phyloP scores from a whole-genome alignment of 2,797 vertebrate species.

The Falco novaeseelandiae region DNA sequence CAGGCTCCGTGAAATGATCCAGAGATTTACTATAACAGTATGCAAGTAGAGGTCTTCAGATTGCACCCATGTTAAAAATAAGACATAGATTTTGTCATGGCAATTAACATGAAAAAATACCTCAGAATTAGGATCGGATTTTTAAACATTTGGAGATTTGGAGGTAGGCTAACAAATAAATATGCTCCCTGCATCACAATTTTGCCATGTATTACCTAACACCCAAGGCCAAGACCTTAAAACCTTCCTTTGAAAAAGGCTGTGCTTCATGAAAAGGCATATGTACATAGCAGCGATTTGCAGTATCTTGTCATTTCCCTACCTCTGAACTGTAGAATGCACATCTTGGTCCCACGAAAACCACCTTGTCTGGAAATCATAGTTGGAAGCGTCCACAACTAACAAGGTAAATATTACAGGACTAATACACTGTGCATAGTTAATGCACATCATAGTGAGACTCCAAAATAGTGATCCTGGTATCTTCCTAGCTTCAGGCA shows the following conservation, averaged over 20 bases:
- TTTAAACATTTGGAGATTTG: not conserved
- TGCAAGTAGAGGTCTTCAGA: not conserved
- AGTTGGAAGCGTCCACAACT: not conserved
- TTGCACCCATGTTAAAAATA: not conserved
- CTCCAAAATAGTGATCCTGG: not conserved
- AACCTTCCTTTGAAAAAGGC: not conserved
- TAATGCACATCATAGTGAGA: not conserved
- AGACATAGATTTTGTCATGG: not conserved
- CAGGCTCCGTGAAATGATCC: not conserved
- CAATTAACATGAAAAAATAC: not conserved
- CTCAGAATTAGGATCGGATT: not conserved
- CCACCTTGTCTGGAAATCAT: not conserved
- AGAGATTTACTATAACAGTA: not conserved
- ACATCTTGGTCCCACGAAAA: not conserved
- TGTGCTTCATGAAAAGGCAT: not conserved
- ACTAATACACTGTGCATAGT: not conserved
- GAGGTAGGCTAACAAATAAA: not conserved
- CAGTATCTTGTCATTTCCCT: not conserved
- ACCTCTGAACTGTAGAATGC: not conserved
- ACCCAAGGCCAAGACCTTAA: not conserved
- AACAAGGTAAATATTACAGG: not conserved
- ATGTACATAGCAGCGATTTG: not conserved
- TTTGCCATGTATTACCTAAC: not conserved
- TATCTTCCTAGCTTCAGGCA: not conserved
- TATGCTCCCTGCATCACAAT: not conserved